A percentile compares a stretch with the other conserved stretches of the same genome.
Evolutionary conservation across 2,888 invertebrate genomes (phyloP).

Genomic region (Meliscaeva auricollis): DNA sequence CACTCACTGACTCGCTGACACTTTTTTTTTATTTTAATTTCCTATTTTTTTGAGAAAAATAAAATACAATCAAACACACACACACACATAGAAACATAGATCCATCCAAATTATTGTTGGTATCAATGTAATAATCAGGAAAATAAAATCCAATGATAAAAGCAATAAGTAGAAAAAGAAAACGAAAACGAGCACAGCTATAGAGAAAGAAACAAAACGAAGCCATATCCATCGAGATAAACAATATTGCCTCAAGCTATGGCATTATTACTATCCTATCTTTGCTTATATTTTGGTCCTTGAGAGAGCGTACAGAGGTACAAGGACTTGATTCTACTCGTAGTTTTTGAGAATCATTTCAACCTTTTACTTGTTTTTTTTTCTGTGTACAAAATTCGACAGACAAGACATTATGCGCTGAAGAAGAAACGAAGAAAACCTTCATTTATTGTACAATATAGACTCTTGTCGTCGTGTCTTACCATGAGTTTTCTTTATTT

Average conservation of each 20-base stretch:
- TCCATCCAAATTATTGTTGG: background rate
- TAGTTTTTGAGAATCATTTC: slow-evolving; percentile 31
- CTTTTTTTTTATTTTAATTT: background rate
- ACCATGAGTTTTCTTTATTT: background rate
- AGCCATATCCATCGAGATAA: slow-evolving; percentile 73
- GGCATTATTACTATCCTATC: slow-evolving; percentile 71
- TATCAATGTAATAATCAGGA: slow-evolving; percentile 32
- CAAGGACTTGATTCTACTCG: background rate
- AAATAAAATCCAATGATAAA: slow-evolving; percentile 57
- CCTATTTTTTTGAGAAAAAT: slow-evolving; percentile 5
- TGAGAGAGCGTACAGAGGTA: slow-evolving; percentile 6
- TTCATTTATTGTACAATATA: background rate
- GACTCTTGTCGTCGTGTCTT: background rate
- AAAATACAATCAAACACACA: slow-evolving; percentile 1
- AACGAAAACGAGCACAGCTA: background rate
- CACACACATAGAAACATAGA: background rate
- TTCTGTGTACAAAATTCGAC: slow-evolving; percentile 10
- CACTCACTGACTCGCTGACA: slow-evolving; percentile 18
- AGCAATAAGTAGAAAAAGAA: slow-evolving; percentile 21
- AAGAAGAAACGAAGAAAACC: background rate
- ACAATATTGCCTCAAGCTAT: slow-evolving; percentile 70
- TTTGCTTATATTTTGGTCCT: slow-evolving; percentile 30
- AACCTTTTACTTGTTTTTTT: slow-evolving; percentile 7
- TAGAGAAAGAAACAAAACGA: slow-evolving; percentile 41
- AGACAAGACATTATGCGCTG: background rate